Base-by-base conservation (phyloP, 37 sponge, comb jelly and placozoan species). In the Hormiphora californensis region DNA sequence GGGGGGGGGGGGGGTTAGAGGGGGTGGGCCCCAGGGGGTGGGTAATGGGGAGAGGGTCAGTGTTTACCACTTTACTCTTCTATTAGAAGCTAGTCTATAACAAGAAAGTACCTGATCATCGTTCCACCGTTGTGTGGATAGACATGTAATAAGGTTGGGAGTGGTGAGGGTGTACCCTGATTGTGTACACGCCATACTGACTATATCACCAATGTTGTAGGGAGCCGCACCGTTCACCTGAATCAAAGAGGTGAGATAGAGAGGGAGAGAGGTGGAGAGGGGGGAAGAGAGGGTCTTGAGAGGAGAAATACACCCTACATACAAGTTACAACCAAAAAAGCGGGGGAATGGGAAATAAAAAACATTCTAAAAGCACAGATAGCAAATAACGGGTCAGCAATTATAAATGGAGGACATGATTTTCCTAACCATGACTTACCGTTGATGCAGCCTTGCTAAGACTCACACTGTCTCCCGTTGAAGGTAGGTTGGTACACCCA, bases 401-500 rank as follows among this genome's bases (percentile, higher is more conserved):
- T n/a, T n/a, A n/a, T n/a, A n/a, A n/a, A n/a, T n/a, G n/a, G n/a
- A n/a, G n/a, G n/a, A n/a, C n/a, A n/a, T n/a, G n/a, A n/a, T n/a
- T n/a, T n/a, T n/a, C n/a, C n/a, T n/a, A n/a, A n/a, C n/a, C n/a
- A n/a, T n/a, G n/a, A n/a, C n/a, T n/a, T n/a, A n/a, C n/a, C n/a
- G n/a, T n/a, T n/a, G n/a, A n/a, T n/a, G n/a, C n/a, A n/a, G n/a
- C n/a, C n/a, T n/a, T n/a, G n/a, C n/a, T n/a, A n/a, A n/a, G n/a
- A n/a, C n/a, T n/a, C n/a, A n/a, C n/a, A n/a, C n/a, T n/a, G n/a
- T 57, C 27, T 15, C 61, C 61, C 27, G n/a, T 21, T 57, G 9
- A 5, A 57, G 61, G 61, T 4, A 57, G 61, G 61, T 57, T 30
- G 27, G 61, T 57, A 57, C 61, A 57, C 27, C 61, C 61, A 57